Percentiles rank a stretch among this genome's conserved stretches.
phyloP scores from a whole-genome alignment of 2,113 vertebrate species.

The Amphilophus citrinellus region DNA sequence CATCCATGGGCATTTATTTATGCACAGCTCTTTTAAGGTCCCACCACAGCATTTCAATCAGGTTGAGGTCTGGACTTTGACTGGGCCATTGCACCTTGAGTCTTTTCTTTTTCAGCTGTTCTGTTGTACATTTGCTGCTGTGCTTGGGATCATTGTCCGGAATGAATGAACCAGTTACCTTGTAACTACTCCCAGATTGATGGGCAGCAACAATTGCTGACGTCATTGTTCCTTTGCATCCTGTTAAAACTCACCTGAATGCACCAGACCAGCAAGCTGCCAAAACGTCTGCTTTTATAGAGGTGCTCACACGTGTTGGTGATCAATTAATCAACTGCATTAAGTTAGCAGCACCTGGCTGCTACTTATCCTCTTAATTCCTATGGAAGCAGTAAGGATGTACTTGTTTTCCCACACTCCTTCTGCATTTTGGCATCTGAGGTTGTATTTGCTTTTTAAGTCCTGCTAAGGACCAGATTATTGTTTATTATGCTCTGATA shows the following conservation, averaged over 20 bases:
- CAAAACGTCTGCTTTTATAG: too few species aligned
- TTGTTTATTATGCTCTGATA: not conserved
- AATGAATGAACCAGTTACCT: not conserved
- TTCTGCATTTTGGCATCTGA: not conserved
- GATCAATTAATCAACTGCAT: not conserved
- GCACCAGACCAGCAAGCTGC: too few species aligned
- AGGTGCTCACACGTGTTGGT: too few species aligned
- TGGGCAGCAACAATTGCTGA: too few species aligned
- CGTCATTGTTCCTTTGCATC: too few species aligned
- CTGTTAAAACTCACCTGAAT: too few species aligned
- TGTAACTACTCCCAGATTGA: too few species aligned
- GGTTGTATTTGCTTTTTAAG: not conserved
- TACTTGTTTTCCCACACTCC: not conserved
- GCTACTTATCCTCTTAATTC: not conserved
- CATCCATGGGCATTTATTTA: not conserved
- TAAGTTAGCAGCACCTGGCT: not conserved
- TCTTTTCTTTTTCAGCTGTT: not conserved
- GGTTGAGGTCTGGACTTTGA: not conserved
- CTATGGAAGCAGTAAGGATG: not conserved
- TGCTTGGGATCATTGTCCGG: not conserved
- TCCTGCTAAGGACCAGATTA: not conserved
- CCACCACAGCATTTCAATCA: not conserved
- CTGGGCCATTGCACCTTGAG: not conserved
- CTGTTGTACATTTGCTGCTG: not conserved
- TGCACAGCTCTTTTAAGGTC: not conserved